Percentiles rank a stretch among this genome's conserved stretches.
Evolutionary conservation across 1,140 invertebrate genomes (phyloP).

Genomic region (Rhizoglyphus robini): DNA sequence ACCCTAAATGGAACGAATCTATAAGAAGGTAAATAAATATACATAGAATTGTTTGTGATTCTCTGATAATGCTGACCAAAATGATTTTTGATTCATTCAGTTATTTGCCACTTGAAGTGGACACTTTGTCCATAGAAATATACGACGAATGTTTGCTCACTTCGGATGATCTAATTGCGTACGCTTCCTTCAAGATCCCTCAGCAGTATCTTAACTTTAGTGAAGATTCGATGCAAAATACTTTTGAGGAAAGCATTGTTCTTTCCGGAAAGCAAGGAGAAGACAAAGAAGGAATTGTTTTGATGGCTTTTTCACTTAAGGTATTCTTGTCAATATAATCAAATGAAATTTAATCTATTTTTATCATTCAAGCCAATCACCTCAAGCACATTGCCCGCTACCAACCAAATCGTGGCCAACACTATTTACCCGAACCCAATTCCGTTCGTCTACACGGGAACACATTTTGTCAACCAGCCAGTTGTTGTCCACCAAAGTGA

Average conservation of each 20-base stretch:
- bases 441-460: not conserved
- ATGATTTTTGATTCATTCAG: conserved; percentile 37
- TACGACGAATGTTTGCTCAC: conserved; percentile 94
- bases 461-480: not conserved
- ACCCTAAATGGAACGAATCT: conserved; percentile 85
- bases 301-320: conserved; percentile 43
- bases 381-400: not conserved
- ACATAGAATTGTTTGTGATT: no score
- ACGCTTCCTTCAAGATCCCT: conserved; percentile 65
- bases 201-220: conserved; percentile 49
- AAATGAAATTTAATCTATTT: not conserved
- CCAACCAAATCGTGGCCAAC: not conserved
- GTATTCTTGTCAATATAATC: conserved; percentile 40
- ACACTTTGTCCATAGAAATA: conserved; percentile 77
- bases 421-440: not conserved
- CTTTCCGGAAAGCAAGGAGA: conserved; percentile 84
- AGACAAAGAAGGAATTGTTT: conserved; percentile 67
- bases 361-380: not conserved
- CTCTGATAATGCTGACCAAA: no score
- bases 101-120: conserved; percentile 69
- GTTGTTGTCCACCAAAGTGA: not conserved
- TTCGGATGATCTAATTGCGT: conserved; percentile 86
- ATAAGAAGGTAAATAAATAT: conserved; percentile 79
- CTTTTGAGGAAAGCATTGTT: conserved; percentile 82
- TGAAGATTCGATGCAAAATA: conserved; percentile 47